These are phyloP conservation scores for Ceratosolen solmsi DNA, from an alignment of 1,140 invertebrate species.

Conservation along the genomic window DNA sequence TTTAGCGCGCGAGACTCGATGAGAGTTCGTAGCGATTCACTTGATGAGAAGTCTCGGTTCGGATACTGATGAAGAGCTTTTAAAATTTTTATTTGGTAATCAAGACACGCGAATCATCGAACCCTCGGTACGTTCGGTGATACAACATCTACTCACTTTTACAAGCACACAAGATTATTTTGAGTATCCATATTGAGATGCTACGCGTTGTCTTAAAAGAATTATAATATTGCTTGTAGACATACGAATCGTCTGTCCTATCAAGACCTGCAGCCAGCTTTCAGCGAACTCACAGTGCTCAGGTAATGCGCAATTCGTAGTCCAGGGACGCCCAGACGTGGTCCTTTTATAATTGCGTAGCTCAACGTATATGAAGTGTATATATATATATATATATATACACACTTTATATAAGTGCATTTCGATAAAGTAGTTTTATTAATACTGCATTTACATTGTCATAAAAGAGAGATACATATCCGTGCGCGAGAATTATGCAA, in stretches of 20 bases:
- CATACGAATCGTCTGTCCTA: conserved; percentile 81
- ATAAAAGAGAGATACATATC: background rate
- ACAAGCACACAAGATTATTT: conserved; percentile 38
- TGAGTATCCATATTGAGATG: background rate
- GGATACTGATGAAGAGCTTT: background rate
- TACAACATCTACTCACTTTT: background rate
- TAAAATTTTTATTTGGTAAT: background rate
- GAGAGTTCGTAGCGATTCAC: too few species aligned
- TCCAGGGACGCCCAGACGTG: conserved; percentile 17
- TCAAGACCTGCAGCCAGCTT: conserved; percentile 81
- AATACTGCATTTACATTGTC: background rate
- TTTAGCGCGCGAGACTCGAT: too few species aligned
- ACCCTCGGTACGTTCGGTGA: background rate
- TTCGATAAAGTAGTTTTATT: conserved; percentile 4
- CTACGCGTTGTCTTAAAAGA: conserved; percentile 22
- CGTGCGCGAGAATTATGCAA: background rate
- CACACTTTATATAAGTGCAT: background rate
- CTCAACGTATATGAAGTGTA: background rate
- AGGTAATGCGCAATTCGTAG: conserved; percentile 74
- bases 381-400: conserved; percentile 7
- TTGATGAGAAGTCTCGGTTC: conserved; percentile 38
- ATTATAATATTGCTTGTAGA: conserved; percentile 74
- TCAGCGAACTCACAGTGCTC: conserved; percentile 81
- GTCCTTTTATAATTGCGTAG: conserved; percentile 22
- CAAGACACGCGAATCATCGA: background rate